Conservation (phyloP, 1,140 invertebrate genomes). For the Pseudomyrmex dendroicus region DNA sequence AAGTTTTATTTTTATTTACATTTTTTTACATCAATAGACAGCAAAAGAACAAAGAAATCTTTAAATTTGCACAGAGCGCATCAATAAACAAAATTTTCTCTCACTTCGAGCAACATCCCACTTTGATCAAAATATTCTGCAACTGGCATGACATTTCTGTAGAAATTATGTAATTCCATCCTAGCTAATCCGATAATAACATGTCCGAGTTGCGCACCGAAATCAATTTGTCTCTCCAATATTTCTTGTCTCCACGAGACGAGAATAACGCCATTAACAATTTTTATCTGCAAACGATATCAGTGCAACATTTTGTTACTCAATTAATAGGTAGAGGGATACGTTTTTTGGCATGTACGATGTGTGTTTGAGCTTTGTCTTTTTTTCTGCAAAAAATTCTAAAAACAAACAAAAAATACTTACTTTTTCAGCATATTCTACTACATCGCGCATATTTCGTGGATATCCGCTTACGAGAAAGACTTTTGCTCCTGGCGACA, state of each 20-base stretch:
- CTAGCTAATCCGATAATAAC: constrained; percentile 93
- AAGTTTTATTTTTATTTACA: constrained; percentile 10
- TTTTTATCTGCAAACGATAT: constrained; percentile 89
- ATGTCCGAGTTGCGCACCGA: constrained; percentile 94
- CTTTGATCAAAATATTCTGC: constrained; percentile 95
- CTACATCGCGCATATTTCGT: constrained; percentile 95
- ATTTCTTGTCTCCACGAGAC: constrained; percentile 94
- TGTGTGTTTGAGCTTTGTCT: too few species aligned
- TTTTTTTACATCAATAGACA: background rate
- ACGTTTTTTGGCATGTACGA: too few species aligned
- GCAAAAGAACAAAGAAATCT: background rate
- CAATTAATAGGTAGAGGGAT: too few species aligned
- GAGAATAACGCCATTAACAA: constrained; percentile 93
- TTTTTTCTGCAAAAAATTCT: too few species aligned
- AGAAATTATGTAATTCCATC: constrained; percentile 96
- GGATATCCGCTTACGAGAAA: constrained; percentile 98
- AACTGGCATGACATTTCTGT: constrained; percentile 94
- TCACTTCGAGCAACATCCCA: constrained; percentile 92
- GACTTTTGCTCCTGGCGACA: constrained; percentile 94
- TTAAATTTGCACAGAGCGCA: background rate
- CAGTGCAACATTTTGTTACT: constrained; percentile 1
- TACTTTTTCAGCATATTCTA: constrained; percentile 96
- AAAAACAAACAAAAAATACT: constrained; percentile 60
- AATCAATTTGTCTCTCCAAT: constrained; percentile 94
- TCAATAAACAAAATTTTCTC: background rate